Percentiles rank a stretch among this genome's conserved stretches.
These are phyloP conservation scores for Volucella bombylans DNA, from an alignment of 2,888 invertebrate genomes.

Conservation along the genomic window DNA sequence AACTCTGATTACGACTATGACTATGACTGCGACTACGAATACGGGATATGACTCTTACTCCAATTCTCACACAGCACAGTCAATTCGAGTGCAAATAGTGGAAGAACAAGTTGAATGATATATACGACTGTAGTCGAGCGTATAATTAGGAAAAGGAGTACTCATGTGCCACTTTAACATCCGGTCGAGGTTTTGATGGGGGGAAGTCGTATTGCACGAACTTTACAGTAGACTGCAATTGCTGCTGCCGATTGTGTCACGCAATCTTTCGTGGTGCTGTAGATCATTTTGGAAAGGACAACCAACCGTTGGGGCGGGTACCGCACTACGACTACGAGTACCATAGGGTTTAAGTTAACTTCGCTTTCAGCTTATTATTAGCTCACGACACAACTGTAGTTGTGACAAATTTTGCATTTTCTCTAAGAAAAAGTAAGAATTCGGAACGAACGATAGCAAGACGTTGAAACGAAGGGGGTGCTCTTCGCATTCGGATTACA, in stretches of 20 bases:
- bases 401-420: conserved; percentile 67
- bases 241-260: conserved; percentile 69
- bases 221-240: conserved; percentile 46
- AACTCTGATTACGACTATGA: too few species aligned
- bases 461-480: not conserved
- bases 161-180: conserved; percentile 74
- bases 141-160: conserved; percentile 72
- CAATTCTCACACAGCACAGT: conserved; percentile 22
- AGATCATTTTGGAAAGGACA: conserved; percentile 61
- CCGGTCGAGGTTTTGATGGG: conserved; percentile 41
- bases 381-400: conserved; percentile 48
- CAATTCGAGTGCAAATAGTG: conserved; percentile 58
- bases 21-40: too few species aligned
- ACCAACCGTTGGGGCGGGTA: conserved; percentile 28
- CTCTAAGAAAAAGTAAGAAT: conserved; percentile 10
- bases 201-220: conserved; percentile 44
- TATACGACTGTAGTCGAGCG: conserved; percentile 64
- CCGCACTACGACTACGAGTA: too few species aligned
- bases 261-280: conserved; percentile 66
- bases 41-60: too few species aligned
- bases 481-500: conserved; percentile 63
- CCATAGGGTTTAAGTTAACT: not conserved
- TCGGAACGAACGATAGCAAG: not conserved
- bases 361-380: conserved; percentile 51
- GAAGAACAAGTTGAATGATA: conserved; percentile 44